A percentile compares a stretch with the other conserved stretches of the same genome.
Conservation (phyloP, 2,888 invertebrate species). For the Oscheius sp. region DNA sequence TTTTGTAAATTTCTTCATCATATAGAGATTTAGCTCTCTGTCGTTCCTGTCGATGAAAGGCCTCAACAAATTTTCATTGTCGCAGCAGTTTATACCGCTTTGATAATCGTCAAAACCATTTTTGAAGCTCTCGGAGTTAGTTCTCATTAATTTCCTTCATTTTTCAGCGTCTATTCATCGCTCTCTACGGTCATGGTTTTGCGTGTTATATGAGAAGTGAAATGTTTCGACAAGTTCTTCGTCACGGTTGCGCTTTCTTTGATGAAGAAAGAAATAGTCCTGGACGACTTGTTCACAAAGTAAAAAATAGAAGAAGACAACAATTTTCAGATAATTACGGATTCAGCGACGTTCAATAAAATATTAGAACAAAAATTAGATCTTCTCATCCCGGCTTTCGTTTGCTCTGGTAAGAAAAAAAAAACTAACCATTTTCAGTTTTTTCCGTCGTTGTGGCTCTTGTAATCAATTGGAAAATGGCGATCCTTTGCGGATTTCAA, state of each 20-base stretch:
- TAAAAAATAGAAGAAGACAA: background rate
- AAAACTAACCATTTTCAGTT: too few relatives aligned
- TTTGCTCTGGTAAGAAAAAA: constrained; percentile 56
- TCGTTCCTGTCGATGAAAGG: constrained; percentile 56
- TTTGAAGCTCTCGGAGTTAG: constrained; percentile 66
- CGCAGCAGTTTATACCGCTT: constrained; percentile 61
- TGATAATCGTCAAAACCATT: constrained; percentile 68
- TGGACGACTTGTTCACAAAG: constrained; percentile 40
- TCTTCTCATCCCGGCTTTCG: constrained; percentile 62
- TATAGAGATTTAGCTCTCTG: constrained; percentile 48
- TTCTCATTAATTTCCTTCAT: background rate
- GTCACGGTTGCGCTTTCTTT: constrained; percentile 67
- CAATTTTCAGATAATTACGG: constrained; percentile 54
- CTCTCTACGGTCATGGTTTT: constrained; percentile 66
- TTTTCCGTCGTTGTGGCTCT: constrained; percentile 61
- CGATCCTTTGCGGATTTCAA: constrained; percentile 66
- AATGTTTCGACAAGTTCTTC: constrained; percentile 63
- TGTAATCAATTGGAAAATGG: constrained; percentile 67
- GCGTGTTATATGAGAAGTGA: constrained; percentile 60
- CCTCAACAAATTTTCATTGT: constrained; percentile 59
- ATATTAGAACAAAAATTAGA: constrained; percentile 67
- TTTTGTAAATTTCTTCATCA: constrained; percentile 19
- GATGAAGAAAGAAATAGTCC: constrained; percentile 65
- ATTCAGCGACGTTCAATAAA: constrained; percentile 63
- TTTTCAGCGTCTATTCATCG: constrained; percentile 60